A percentile compares a stretch with the other conserved stretches of the same genome.
phyloP scores from a whole-genome alignment of 2,888 invertebrate species.

The Scotopteryx bipunctaria region DNA sequence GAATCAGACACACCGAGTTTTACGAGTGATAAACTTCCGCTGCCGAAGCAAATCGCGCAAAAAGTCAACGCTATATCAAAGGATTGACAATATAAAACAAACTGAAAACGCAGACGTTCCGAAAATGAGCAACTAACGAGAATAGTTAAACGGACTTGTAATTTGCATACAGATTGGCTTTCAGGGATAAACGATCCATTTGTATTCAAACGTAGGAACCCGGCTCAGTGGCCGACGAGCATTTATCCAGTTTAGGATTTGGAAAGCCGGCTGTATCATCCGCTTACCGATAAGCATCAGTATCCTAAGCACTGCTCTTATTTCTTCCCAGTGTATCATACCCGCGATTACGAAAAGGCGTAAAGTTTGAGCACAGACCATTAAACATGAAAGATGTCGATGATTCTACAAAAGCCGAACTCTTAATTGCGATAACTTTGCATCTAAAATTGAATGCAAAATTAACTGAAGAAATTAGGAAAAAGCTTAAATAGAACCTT shows the following conservation, averaged over 20 bases:
- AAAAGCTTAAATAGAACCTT: too few species aligned
- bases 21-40: constrained; percentile 18
- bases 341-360: constrained; percentile 1
- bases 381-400: background rate
- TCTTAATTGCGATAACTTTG: background rate
- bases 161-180: constrained; percentile 83
- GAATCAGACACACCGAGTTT: constrained; percentile 23
- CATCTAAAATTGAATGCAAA: too few species aligned
- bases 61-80: constrained; percentile 38
- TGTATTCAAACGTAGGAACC: constrained; percentile 79
- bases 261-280: constrained; percentile 60
- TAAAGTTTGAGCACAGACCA: constrained; percentile 3
- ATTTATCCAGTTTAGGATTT: constrained; percentile 79
- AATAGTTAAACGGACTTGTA: constrained; percentile 79
- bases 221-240: constrained; percentile 71
- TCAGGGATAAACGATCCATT: constrained; percentile 81
- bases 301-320: constrained; percentile 23
- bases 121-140: constrained; percentile 83
- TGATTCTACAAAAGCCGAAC: background rate
- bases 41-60: constrained; percentile 31
- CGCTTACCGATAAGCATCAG: constrained; percentile 54
- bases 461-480: too few species aligned
- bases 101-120: constrained; percentile 71
- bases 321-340: constrained; percentile 15
- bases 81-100: constrained; percentile 51